phyloP scores from a whole-genome alignment of 2,113 vertebrate genomes.

The Oncorhynchus mykiss region DNA sequence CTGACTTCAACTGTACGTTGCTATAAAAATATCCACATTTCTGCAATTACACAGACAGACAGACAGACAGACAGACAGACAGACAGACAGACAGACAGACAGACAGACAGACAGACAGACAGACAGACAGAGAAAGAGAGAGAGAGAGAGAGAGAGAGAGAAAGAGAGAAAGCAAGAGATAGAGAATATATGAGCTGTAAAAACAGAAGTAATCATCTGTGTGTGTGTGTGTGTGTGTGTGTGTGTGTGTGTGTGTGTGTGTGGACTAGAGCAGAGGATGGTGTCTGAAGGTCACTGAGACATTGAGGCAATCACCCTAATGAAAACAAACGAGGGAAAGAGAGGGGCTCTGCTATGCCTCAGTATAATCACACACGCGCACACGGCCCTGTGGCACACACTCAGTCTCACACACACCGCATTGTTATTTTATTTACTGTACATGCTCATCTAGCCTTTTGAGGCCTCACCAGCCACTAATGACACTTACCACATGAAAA shows the following conservation, averaged over 20 bases:
- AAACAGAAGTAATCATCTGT: constrained; percentile 61
- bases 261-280: constrained; percentile 43
- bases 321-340: constrained; percentile 78
- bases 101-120: too few species aligned
- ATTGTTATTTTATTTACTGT: constrained; percentile 53
- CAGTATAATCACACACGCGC: constrained; percentile 71
- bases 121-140: too few species aligned
- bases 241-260: not conserved
- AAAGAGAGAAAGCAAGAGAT: constrained; percentile 22
- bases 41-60: not conserved
- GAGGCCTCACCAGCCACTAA: constrained; percentile 16
- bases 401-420: constrained; percentile 6
- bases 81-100: constrained; percentile 27
- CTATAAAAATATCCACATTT: too few species aligned
- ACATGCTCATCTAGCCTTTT: constrained; percentile 59
- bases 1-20: too few species aligned
- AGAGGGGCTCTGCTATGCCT: constrained; percentile 54
- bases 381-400: constrained; percentile 39
- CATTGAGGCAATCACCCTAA: constrained; percentile 78
- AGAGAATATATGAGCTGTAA: constrained; percentile 44
- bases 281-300: constrained; percentile 75
- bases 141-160: too few species aligned
- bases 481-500: constrained; percentile 27
- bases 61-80: constrained; percentile 1
- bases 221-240: constrained; percentile 17